Evolutionary conservation across 1,140 invertebrate genomes (phyloP).

Genomic region (Penaeus vannamei): DNA sequence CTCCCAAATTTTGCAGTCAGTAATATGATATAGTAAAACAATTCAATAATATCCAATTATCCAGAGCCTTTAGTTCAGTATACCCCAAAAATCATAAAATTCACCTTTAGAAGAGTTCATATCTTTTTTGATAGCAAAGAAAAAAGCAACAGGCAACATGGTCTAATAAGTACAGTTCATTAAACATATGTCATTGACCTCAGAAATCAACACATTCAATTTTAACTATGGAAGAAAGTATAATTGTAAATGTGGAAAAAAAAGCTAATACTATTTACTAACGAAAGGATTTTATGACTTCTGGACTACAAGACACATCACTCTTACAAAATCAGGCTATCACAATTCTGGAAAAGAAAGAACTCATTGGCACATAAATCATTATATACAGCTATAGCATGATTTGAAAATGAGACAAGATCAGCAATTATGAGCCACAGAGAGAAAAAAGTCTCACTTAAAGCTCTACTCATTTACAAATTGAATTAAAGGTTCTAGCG

Average conservation of each 20-base stretch:
- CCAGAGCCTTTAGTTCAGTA: too few species aligned
- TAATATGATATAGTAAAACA: too few species aligned
- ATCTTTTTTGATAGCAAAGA: too few species aligned
- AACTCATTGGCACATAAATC: slow-evolving; percentile 62
- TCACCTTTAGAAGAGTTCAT: too few species aligned
- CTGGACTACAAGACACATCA: slow-evolving; percentile 13
- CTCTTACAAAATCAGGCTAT: slow-evolving; percentile 26
- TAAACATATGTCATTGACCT: too few species aligned
- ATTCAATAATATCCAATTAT: too few species aligned
- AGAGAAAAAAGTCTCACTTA: not conserved
- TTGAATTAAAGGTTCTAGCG: not conserved
- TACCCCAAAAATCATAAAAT: too few species aligned
- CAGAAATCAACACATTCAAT: too few species aligned
- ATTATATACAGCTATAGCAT: slow-evolving; percentile 59
- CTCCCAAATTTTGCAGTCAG: too few species aligned
- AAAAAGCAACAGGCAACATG: too few species aligned
- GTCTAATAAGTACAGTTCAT: too few species aligned
- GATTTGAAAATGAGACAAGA: slow-evolving; percentile 37
- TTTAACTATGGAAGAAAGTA: too few species aligned
- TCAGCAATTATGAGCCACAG: slow-evolving; percentile 46
- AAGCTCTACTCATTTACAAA: slow-evolving; percentile 15
- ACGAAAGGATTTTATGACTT: slow-evolving; percentile 34
- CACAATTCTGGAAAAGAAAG: slow-evolving; percentile 42
- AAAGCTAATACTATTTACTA: slow-evolving; percentile 13
- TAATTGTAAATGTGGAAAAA: not conserved